Conservation (phyloP, 2,888 invertebrate species). For the Nesidiocoris tenuis region DNA sequence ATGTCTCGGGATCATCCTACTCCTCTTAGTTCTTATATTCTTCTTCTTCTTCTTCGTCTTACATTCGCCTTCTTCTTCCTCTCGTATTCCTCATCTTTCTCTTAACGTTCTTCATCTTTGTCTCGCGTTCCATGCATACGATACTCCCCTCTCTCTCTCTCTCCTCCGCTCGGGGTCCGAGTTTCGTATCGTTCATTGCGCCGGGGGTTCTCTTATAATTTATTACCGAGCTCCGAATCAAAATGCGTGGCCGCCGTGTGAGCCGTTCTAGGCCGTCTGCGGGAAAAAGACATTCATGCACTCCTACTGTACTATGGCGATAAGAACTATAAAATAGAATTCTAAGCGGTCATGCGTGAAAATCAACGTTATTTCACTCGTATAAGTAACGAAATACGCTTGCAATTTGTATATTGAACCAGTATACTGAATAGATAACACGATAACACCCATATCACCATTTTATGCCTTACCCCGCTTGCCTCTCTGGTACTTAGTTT, state of each 20-base stretch:
- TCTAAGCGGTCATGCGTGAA: no score
- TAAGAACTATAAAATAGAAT: no score
- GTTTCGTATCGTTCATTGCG: not conserved
- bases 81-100: not conserved
- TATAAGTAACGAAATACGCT: no score
- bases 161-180: no score
- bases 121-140: not conserved
- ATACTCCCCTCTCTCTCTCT: not conserved
- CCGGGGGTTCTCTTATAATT: slow-evolving; percentile 11
- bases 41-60: not conserved
- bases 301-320: no score
- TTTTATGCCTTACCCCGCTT: no score
- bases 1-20: slow-evolving; percentile 41
- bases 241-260: slow-evolving; percentile 8
- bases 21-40: slow-evolving; percentile 10
- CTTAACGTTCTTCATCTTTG: not conserved
- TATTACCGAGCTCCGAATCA: slow-evolving; percentile 10
- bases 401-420: no score
- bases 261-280: not conserved
- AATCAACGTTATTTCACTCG: no score
- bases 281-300: no score
- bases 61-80: slow-evolving; percentile 3
- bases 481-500: no score
- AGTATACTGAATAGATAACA: no score
- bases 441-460: no score